These are phyloP conservation scores for Umimayanthus kanabou DNA, from an alignment of 92 coral and sea anemone species.

Conservation along the genomic window DNA sequence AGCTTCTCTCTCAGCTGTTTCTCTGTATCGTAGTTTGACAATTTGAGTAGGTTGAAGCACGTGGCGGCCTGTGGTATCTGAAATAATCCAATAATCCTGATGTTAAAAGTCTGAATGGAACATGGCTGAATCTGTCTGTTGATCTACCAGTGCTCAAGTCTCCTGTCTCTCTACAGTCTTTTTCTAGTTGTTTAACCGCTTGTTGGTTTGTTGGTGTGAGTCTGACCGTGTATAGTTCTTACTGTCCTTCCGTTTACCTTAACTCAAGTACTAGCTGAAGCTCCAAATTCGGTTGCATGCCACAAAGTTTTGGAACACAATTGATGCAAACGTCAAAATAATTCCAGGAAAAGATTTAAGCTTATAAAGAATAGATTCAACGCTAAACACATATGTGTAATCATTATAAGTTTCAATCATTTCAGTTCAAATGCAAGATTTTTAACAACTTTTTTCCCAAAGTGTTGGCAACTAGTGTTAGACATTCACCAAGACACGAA, in stretches of 20 bases:
- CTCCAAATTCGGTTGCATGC: neutral
- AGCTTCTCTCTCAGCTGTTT: constrained; percentile 88
- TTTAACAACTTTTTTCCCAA: too few species aligned
- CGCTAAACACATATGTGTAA: too few species aligned
- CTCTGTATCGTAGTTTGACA: constrained; percentile 78
- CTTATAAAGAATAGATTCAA: too few species aligned
- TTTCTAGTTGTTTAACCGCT: neutral
- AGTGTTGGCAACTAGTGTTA: too few species aligned
- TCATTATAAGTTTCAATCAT: too few species aligned
- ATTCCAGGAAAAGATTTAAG: too few species aligned
- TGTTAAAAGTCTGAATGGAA: neutral
- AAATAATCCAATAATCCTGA: neutral
- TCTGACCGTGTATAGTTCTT: too few species aligned
- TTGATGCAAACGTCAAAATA: too few species aligned
- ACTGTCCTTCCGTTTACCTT: neutral
- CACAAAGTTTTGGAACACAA: neutral
- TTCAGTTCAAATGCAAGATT: too few species aligned
- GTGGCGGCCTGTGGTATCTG: constrained; percentile 96
- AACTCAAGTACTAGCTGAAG: too few species aligned
- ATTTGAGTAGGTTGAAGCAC: constrained; percentile 85
- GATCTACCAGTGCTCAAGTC: neutral
- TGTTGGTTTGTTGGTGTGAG: too few species aligned
- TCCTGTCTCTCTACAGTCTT: neutral
- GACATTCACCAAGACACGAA: too few species aligned
- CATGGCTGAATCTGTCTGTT: constrained; percentile 42